Evolutionary conservation across 2,888 invertebrate genomes (phyloP).

Genomic region (Cactoblastis cactorum): DNA sequence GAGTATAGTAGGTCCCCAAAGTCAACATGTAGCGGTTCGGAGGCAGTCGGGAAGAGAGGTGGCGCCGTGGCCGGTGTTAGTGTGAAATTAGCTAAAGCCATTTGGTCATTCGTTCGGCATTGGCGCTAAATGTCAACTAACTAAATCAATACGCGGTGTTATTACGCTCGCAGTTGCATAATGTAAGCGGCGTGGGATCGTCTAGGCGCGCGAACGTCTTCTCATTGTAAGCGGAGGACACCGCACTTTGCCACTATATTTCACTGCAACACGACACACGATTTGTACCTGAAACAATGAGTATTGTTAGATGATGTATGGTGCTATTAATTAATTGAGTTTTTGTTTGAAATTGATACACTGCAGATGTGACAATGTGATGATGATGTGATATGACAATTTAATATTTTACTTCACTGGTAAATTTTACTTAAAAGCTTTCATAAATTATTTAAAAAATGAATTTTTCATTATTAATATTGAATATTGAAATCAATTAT

Average conservation of each 20-base stretch:
- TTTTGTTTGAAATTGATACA: not conserved
- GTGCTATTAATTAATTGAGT: not conserved
- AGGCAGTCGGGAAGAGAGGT: slow-evolving; percentile 46
- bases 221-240: slow-evolving; percentile 50
- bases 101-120: slow-evolving; percentile 59
- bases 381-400: no score
- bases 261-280: slow-evolving; percentile 39
- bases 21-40: slow-evolving; percentile 52
- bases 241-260: slow-evolving; percentile 47
- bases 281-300: slow-evolving; percentile 57
- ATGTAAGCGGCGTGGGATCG: slow-evolving; percentile 41
- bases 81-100: slow-evolving; percentile 72
- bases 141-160: slow-evolving; percentile 45
- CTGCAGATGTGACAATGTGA: not conserved
- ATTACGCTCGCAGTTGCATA: slow-evolving; percentile 57
- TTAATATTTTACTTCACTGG: no score
- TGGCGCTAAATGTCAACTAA: slow-evolving; percentile 58
- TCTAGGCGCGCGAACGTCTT: slow-evolving; percentile 47
- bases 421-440: no score
- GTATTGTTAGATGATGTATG: not conserved
- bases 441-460: no score
- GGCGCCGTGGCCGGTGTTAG: slow-evolving; percentile 56
- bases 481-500: no score
- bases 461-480: no score
- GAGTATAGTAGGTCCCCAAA: slow-evolving; percentile 68